phyloP scores from a whole-genome alignment of 92 coral and sea anemone genomes.

The Epizoanthus stellaris region DNA sequence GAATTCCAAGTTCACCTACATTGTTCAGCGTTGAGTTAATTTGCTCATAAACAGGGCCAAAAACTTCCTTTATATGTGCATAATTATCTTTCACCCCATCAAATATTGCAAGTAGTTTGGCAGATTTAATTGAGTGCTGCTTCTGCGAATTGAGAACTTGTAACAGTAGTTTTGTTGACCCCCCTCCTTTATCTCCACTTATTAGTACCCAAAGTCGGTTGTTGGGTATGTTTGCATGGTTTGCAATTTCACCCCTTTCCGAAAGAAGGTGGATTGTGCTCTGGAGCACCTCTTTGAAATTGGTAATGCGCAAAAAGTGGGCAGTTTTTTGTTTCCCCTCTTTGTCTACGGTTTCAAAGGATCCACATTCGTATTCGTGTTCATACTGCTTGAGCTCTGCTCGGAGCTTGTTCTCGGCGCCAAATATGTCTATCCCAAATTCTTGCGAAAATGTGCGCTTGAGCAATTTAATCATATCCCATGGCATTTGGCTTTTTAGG shows the following conservation, averaged over 20 bases:
- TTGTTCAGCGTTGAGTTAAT: no score
- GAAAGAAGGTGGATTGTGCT: constrained; percentile 35
- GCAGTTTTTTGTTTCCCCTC: constrained; percentile 15
- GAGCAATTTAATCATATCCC: no score
- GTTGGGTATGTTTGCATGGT: constrained; percentile 16
- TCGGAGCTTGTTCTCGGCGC: constrained; percentile 24
- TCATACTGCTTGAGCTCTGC: constrained; percentile 26
- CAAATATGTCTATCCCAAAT: no score
- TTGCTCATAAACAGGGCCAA: no score
- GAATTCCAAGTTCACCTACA: no score
- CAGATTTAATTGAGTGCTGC: constrained; percentile 54
- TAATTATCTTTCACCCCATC: constrained; percentile 27
- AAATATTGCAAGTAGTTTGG: constrained; percentile 24
- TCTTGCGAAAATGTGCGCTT: no score
- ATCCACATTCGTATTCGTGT: constrained; percentile 53
- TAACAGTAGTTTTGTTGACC: constrained; percentile 52
- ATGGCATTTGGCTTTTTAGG: no score
- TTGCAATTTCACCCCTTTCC: constrained; percentile 21
- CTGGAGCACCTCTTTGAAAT: constrained; percentile 42
- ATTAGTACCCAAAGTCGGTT: constrained; percentile 40
- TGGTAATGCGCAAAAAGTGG: not conserved
- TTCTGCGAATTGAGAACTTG: constrained; percentile 45
- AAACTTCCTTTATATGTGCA: not conserved
- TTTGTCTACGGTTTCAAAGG: constrained; percentile 22
- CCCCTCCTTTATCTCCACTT: constrained; percentile 54